A percentile compares a stretch with the other conserved stretches of the same genome.
These are phyloP conservation scores for Manis pentadactyla DNA, from an alignment of 2,797 vertebrate genomes.

Conservation along the genomic window DNA sequence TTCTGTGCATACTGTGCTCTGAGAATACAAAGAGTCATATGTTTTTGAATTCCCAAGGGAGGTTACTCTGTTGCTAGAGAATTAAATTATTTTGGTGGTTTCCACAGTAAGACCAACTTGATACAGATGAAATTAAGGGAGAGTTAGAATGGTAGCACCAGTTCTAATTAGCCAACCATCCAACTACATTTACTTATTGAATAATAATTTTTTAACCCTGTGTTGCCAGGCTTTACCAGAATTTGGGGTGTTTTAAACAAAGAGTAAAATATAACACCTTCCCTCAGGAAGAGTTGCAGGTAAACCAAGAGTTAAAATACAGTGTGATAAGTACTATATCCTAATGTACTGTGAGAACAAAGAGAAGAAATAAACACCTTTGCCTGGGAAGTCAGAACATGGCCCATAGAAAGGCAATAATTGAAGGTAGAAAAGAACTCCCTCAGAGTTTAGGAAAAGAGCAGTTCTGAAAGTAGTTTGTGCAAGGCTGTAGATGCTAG, in stretches of 20 bases:
- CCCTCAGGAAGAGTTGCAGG: background rate
- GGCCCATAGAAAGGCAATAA: background rate
- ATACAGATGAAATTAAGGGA: background rate
- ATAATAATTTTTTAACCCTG: background rate
- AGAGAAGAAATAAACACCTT: background rate
- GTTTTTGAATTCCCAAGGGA: background rate
- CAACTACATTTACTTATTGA: background rate
- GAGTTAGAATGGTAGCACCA: background rate
- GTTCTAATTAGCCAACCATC: background rate
- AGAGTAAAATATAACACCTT: background rate
- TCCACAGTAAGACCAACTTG: background rate
- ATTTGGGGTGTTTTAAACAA: background rate
- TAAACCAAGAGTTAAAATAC: background rate
- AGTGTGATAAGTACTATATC: background rate
- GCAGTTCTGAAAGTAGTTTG: background rate
- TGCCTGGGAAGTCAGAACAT: background rate
- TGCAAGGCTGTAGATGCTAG: background rate
- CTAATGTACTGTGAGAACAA: background rate
- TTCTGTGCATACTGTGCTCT: background rate
- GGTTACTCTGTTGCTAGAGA: background rate
- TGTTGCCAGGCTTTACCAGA: background rate
- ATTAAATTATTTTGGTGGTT: background rate
- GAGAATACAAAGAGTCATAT: background rate
- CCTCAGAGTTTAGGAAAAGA: background rate
- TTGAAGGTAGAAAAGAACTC: background rate